These are phyloP conservation scores for Conopomorpha cramerella DNA, from an alignment of 1,140 invertebrate species.

Conservation along the genomic window DNA sequence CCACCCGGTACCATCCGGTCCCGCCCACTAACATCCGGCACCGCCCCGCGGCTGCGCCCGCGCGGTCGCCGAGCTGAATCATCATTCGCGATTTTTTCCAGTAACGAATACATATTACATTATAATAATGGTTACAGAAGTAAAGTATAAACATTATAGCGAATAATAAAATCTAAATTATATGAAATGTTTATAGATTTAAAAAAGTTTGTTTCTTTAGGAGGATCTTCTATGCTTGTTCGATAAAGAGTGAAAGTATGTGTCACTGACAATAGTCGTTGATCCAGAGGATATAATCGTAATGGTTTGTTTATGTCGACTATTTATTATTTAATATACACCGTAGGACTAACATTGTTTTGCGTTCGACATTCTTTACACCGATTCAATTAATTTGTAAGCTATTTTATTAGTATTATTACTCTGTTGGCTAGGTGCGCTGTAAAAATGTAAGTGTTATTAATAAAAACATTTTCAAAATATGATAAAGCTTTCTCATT, in stretches of 20 bases:
- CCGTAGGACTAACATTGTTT: conserved; percentile 56
- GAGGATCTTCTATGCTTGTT: conserved; percentile 50
- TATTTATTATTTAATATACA: conserved; percentile 52
- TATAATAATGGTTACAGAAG: conserved; percentile 57
- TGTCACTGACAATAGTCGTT: conserved; percentile 51
- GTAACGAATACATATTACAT: conserved; percentile 59
- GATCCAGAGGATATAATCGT: conserved; percentile 29
- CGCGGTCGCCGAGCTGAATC: conserved; percentile 23
- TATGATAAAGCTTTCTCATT: conserved; percentile 14
- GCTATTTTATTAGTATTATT: conserved; percentile 42
- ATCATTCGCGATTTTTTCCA: conserved; percentile 36
- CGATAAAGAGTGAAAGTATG: conserved; percentile 35
- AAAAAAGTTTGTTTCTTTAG: conserved; percentile 55
- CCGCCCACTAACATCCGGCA: not conserved
- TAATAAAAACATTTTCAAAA: conserved; percentile 61
- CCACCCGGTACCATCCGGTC: not conserved
- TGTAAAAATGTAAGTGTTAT: conserved; percentile 62
- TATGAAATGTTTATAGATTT: conserved; percentile 61
- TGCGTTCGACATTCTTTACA: conserved; percentile 58
- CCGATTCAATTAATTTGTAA: conserved; percentile 39
- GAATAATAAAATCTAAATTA: conserved; percentile 59
- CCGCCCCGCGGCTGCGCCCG: no score
- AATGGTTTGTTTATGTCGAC: conserved; percentile 44
- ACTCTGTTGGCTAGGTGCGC: conserved; percentile 59
- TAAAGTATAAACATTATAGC: conserved; percentile 60